These are phyloP conservation scores for Muricea muricata DNA, from an alignment of 92 coral and sea anemone species.

Conservation along the genomic window DNA sequence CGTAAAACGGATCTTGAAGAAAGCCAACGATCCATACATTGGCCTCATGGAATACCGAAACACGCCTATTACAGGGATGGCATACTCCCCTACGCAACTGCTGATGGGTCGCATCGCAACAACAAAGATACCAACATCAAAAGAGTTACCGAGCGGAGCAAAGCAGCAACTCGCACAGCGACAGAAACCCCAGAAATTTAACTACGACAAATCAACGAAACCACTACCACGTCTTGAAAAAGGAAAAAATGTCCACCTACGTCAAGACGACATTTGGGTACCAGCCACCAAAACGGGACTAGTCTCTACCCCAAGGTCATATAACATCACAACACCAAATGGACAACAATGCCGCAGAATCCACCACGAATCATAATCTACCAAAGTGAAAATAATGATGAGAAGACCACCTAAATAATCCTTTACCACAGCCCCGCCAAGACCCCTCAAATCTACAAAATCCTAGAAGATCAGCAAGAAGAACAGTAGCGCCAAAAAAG, in stretches of 20 bases:
- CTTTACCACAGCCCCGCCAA: background rate
- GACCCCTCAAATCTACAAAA: background rate
- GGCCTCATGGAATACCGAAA: slow-evolving; percentile 37
- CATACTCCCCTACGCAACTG: slow-evolving; percentile 13
- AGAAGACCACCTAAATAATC: background rate
- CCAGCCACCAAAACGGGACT: background rate
- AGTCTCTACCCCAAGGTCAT: background rate
- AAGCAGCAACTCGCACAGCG: background rate
- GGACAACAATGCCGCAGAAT: background rate
- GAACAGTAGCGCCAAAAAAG: background rate
- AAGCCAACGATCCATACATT: slow-evolving; percentile 43
- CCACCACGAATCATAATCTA: background rate
- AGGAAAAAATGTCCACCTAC: background rate
- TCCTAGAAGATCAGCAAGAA: background rate
- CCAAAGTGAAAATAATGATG: background rate
- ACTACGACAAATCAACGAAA: background rate
- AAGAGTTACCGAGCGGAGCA: too few species aligned
- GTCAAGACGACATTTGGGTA: background rate
- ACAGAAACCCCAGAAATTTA: background rate
- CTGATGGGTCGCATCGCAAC: slow-evolving; percentile 29
- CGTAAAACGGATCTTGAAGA: slow-evolving; percentile 25
- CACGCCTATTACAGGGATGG: slow-evolving; percentile 39
- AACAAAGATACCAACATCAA: slow-evolving; percentile 28
- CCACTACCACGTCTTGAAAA: background rate
- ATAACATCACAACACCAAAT: background rate